Evolutionary conservation across 1,140 invertebrate genomes (phyloP).

Genomic region (Orchestia grillus): DNA sequence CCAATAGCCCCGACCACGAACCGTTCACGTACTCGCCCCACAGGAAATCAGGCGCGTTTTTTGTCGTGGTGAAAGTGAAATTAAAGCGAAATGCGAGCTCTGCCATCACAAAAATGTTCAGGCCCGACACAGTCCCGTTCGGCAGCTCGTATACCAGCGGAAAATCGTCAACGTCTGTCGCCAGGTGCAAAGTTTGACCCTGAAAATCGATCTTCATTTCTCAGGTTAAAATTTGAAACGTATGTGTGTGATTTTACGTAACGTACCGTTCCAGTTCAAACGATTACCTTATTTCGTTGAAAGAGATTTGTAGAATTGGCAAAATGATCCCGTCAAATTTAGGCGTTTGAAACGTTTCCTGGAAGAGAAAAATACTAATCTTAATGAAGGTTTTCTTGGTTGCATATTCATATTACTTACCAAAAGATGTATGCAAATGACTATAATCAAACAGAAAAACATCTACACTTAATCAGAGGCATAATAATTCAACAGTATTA

Average conservation of each 20-base stretch:
- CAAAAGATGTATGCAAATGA: too few species aligned
- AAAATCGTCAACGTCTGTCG: constrained; percentile 63
- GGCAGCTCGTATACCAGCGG: constrained; percentile 58
- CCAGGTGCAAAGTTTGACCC: constrained; percentile 57
- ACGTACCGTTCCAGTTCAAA: background rate
- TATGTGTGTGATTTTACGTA: background rate
- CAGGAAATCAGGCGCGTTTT: constrained; percentile 44
- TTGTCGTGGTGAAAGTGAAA: constrained; percentile 43
- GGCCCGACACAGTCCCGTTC: constrained; percentile 53
- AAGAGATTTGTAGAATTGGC: too few species aligned
- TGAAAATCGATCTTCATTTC: constrained; percentile 37
- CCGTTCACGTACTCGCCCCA: constrained; percentile 56
- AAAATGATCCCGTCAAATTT: background rate
- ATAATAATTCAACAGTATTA: too few species aligned
- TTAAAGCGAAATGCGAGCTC: constrained; percentile 58
- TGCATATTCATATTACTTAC: too few species aligned
- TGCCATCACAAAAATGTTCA: constrained; percentile 57
- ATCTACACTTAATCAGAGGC: too few species aligned
- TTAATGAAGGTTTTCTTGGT: background rate
- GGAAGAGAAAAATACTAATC: background rate
- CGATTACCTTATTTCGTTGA: background rate
- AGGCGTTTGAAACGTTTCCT: background rate
- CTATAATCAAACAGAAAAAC: too few species aligned
- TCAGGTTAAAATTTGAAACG: background rate
- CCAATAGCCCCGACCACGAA: constrained; percentile 58